phyloP scores from a whole-genome alignment of 1,140 invertebrate genomes.

The Drosophila jambulina region DNA sequence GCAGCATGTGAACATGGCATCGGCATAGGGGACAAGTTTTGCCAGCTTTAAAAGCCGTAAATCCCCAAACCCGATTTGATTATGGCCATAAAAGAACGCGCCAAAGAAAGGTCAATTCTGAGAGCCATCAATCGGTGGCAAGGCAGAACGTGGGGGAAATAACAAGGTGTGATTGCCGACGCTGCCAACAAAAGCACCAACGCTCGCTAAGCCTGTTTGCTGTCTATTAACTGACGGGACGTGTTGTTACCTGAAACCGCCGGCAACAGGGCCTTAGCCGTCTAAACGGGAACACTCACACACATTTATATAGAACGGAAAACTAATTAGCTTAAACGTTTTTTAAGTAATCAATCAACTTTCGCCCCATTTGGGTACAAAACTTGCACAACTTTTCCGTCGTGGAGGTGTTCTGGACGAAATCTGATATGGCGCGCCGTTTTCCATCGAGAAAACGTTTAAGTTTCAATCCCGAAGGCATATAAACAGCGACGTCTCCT shows the following conservation, averaged over 20 bases:
- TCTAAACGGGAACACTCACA: constrained; percentile 9
- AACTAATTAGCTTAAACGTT: constrained; percentile 59
- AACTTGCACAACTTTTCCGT: constrained; percentile 16
- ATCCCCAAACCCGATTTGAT: constrained; percentile 55
- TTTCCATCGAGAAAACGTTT: neutral
- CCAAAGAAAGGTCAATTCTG: constrained; percentile 24
- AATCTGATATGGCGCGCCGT: constrained; percentile 15
- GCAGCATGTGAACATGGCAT: constrained; percentile 7
- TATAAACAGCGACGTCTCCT: constrained; percentile 15
- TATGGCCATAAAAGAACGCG: constrained; percentile 29
- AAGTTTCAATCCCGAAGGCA: constrained; percentile 14
- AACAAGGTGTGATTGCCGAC: constrained; percentile 43
- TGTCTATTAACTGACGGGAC: constrained; percentile 55
- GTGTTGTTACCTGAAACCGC: constrained; percentile 41
- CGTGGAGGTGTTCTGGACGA: neutral
- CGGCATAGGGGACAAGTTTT: constrained; percentile 38
- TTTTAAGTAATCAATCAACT: constrained; percentile 36
- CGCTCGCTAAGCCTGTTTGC: constrained; percentile 48
- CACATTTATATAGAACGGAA: constrained; percentile 11
- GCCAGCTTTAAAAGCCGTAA: constrained; percentile 55
- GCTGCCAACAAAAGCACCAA: constrained; percentile 44
- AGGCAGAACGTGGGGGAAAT: constrained; percentile 1
- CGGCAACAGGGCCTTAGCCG: constrained; percentile 8
- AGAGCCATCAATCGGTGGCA: constrained; percentile 5
- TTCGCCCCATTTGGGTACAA: constrained; percentile 22